Evolutionary conservation across 1,140 invertebrate species (phyloP), one percentile per base, ranked within the genome.

Genomic region (Trachymyrmex septentrionalis): DNA sequence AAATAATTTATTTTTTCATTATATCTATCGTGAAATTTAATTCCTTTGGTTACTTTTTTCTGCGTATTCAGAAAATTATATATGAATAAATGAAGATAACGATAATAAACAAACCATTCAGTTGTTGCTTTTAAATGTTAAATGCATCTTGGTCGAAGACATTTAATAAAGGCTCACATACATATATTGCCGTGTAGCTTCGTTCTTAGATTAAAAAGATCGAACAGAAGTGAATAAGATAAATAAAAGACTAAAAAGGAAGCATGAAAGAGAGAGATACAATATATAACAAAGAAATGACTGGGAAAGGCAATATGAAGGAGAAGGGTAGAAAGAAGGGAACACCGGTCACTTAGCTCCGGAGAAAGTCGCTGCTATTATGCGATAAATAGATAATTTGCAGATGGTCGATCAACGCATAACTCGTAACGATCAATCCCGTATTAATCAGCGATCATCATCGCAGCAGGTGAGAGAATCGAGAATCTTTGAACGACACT

Each of bases 381-480:
- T 92, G 91, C 91, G 93, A 93, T 92, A 93, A 92, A 91, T 92
- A 91, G 93, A 93, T 91, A 95, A 95, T 94, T 95, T 94, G 90
- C 93, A 88, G 92, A 93, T 92, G 88, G 86, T 27, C 87, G 84
- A 91, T 90, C 88, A 59, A 38, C 81, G 87, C 90, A 90, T 86
- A 92, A 92, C 86, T 91, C 85, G 91, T 71, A 88, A 77, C 61
- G 90, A 91, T 88, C 90, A 90, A 94, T 94, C 89, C 93, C 86
- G 92, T 93, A 95, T 95, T 95, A 95, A 95, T 95, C 94, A 94
- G 85, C 85, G 86, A 85, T 81, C 88, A 93, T 93, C 92, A 92
- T 94, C 92, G 87, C 86, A 82, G 85, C 89, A 92, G 88, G 55
- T 16, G 57, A 63, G 38, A 87, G 30, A 69, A 27, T 76, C 53